Percentiles rank a stretch among this genome's conserved stretches.
Evolutionary conservation across 1,140 invertebrate genomes (phyloP).

Genomic region (Steinernema feltiae): DNA sequence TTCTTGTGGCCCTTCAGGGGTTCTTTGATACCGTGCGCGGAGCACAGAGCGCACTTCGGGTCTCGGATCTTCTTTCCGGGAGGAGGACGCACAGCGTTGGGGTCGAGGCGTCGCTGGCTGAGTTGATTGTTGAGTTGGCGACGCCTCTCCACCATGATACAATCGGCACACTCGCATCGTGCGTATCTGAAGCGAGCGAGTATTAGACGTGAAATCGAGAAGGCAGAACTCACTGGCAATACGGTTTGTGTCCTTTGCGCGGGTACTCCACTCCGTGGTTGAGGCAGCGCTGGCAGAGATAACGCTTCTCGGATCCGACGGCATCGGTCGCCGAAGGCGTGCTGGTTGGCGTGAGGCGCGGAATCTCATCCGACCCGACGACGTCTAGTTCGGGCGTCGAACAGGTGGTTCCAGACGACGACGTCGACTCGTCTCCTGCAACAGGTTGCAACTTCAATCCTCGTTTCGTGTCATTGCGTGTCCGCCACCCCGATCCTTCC

Average conservation of each 20-base stretch:
- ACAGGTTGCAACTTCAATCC: not conserved
- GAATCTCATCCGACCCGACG: not conserved
- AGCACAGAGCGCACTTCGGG: constrained; percentile 33
- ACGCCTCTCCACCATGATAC: constrained; percentile 32
- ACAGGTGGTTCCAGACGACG: not conserved
- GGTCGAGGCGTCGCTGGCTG: not conserved
- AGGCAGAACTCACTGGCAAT: constrained; percentile 26
- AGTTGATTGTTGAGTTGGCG: constrained; percentile 33
- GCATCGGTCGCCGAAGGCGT: not conserved
- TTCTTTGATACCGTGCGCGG: constrained; percentile 27
- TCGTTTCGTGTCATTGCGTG: not conserved
- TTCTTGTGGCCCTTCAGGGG: constrained; percentile 34
- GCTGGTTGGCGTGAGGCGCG: not conserved
- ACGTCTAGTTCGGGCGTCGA: not conserved
- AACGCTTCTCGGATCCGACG: constrained; percentile 24
- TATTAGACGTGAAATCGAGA: not conserved
- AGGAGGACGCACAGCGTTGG: not conserved
- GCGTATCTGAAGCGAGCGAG: constrained; percentile 24
- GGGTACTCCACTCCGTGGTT: constrained; percentile 34
- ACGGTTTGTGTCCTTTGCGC: constrained; percentile 34
- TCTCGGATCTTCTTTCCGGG: constrained; percentile 26
- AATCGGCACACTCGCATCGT: constrained; percentile 23
- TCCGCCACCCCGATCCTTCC: not conserved
- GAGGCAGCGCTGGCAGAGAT: constrained; percentile 38
- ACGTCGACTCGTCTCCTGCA: not conserved